Evolutionary conservation across 2,797 vertebrate genomes (phyloP).

Genomic region (Cirrhinus molitorella): DNA sequence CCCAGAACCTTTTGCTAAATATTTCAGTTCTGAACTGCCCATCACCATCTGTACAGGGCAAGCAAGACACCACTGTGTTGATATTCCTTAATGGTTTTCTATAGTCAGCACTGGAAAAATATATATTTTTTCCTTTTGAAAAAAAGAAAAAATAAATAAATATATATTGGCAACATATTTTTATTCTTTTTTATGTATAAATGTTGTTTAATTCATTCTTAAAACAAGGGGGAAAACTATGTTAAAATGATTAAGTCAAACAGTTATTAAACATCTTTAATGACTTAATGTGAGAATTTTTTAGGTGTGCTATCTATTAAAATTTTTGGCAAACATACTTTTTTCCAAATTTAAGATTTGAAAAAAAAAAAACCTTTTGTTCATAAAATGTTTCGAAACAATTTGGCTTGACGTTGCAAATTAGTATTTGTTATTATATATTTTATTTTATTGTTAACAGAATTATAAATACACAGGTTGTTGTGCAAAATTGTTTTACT

Average conservation of each 20-base stretch:
- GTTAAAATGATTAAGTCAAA: too few relatives aligned
- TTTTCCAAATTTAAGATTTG: background rate
- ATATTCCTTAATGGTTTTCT: background rate
- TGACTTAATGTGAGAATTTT: too few relatives aligned
- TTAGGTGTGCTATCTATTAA: background rate
- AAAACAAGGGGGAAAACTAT: too few relatives aligned
- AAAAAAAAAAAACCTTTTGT: too few relatives aligned
- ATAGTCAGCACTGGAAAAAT: background rate
- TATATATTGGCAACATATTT: too few relatives aligned
- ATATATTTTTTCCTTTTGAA: too few relatives aligned
- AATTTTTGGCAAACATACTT: background rate
- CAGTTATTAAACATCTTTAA: too few relatives aligned
- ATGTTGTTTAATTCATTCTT: too few relatives aligned
- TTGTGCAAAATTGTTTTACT: background rate
- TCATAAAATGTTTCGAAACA: background rate
- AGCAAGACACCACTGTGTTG: background rate
- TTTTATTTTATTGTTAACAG: background rate
- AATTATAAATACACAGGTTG: background rate
- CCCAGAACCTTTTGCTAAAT: background rate
- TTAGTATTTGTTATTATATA: background rate
- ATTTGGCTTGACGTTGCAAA: background rate
- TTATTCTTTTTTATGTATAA: too few relatives aligned
- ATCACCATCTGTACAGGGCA: conserved; percentile 10
- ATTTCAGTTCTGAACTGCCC: conserved; percentile 13
- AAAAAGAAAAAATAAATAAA: too few relatives aligned